Base-by-base conservation (phyloP, 2,797 vertebrate species). In the Erithacus rubecula region DNA sequence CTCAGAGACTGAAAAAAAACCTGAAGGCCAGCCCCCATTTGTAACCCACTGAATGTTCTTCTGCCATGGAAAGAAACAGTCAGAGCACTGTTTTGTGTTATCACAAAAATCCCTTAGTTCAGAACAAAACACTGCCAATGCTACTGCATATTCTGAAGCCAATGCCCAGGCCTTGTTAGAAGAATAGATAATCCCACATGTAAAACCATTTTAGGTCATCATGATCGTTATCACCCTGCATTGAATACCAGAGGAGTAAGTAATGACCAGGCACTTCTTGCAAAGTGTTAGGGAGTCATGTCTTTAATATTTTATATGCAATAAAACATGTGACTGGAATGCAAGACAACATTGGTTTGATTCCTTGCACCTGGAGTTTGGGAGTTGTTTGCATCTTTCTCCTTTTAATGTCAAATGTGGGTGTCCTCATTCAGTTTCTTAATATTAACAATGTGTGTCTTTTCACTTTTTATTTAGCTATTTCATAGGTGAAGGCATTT, bases 351-450 rank as follows among this genome's bases (percentile, higher is more conserved):
- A 26, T 49, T 72, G 32, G 15, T 91, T 89, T 93, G 85, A 95
- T 90, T 94, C 36, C 43, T 56, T 95, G 52, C 85, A 93, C 43
- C 89, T 96, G 81, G 87, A 82, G 39, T 59, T 76, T 87, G 56
- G 63, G 11, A 47, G 15, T 77, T 83, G 43, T 75, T 94, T 88
- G 19, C 29, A 11, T 81, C 30, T 69, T 83, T 92, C 24, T 78
- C 8, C 9, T 90, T 82, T 88, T 78, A 44, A 68, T 52, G 52
- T 46, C 26, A 86, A 70, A 92, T 69, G 5, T 2, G 5, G 3
- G 18, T 71, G 10, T 94, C 49, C 12, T 89, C 44, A 68, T 56
- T 34, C n/a, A 29, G 8, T 82, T 94, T 74, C 64, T 51, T 49
- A 27, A 46, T 76, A 83, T 79, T 90, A 84, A 60, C 15, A 49